Evolutionary conservation across 2,113 vertebrate genomes (phyloP), one percentile per base, ranked within the genome.

Genomic region (Hydropotes inermis): DNA sequence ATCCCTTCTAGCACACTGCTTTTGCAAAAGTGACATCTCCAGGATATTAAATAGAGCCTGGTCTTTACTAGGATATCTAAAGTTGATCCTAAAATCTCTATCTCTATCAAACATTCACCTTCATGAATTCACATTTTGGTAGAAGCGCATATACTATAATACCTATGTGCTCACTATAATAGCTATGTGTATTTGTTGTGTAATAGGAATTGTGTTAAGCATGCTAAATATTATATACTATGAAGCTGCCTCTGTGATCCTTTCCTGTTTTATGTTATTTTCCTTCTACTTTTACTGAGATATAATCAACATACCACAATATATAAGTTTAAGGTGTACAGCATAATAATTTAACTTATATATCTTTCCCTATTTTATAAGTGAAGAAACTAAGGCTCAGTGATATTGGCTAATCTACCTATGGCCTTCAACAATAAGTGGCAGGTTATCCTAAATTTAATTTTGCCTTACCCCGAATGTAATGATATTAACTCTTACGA

Each of bases 11-110:
- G 36, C 16, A 74, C 1, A 54, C 15, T 87, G 50, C 30, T 47
- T 93, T 92, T 96, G 36, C 58, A 76, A 97, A 98, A 95, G 9
- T 64, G 12, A 47, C 23, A 76, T 13, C 70, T 58, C 50, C 17
- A 43, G 28, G 4, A 19, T 52, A 19, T 52, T 94, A 36, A 89
- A 88, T 45, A 84, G 3, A 86, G 19, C 17, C 39, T 74, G 28
- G n/a, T 45, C 43, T 85, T 88, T 89, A 52, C 76, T 33, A 74
- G 15, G n/a, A 4, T 87, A 47, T 82, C 23, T 27, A 81, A 92
- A 8, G 6, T 82, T 87, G 43, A 17, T 60, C 25, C 27, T 79
- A 15, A 3, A 86, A 25, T 91, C 47, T 81, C 43, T 15, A 60
- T 47, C 16, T n/a, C 70, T 76, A 74, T 76, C 36, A 78, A 92